phyloP scores from a whole-genome alignment of 2,113 vertebrate species.

The Aramus guarauna region DNA sequence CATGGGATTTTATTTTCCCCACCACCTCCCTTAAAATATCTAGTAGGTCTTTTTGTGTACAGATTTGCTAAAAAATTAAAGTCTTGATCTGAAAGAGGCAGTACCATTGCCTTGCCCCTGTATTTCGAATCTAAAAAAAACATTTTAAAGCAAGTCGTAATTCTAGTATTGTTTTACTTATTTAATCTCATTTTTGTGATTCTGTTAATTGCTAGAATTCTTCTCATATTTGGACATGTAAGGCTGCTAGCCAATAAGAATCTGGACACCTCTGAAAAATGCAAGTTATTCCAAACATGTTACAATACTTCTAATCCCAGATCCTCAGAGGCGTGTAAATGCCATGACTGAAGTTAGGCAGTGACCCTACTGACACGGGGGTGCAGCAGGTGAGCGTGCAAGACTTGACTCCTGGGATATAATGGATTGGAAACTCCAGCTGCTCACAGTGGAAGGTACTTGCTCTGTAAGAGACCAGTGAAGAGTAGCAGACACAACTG shows the following conservation, averaged over 20 bases:
- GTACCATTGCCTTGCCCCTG: background rate
- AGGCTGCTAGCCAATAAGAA: background rate
- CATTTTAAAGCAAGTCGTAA: background rate
- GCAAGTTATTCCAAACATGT: background rate
- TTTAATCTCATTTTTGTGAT: background rate
- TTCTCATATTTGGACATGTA: background rate
- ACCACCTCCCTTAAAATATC: background rate
- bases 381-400: background rate
- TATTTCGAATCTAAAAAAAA: background rate
- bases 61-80: background rate
- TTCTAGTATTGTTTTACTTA: background rate
- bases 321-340: background rate
- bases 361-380: no score
- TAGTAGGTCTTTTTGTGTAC: background rate
- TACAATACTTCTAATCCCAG: background rate
- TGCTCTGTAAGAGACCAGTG: background rate
- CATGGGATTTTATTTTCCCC: background rate
- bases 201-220: background rate
- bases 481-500: background rate
- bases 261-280: background rate
- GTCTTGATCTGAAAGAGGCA: background rate
- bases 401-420: background rate
- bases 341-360: background rate
- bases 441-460: background rate
- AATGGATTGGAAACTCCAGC: background rate